A percentile compares a stretch with the other conserved stretches of the same genome.
Conservation (phyloP, 2,888 invertebrate species). For the Thera obeliscata region DNA sequence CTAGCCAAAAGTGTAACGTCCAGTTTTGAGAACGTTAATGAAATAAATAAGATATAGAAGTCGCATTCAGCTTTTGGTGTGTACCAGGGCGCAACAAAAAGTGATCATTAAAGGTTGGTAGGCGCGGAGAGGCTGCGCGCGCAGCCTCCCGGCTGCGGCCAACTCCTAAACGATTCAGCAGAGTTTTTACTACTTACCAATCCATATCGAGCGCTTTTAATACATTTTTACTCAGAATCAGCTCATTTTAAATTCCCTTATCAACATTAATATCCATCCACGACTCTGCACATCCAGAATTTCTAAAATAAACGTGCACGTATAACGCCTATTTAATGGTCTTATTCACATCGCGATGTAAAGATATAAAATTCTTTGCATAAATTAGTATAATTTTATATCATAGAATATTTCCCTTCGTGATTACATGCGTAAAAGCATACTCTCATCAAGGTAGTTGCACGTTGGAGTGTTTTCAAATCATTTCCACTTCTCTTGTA, state of each 20-base stretch:
- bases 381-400: conserved; percentile 45
- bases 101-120: conserved; percentile 80
- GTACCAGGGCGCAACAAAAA: conserved; percentile 71
- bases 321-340: conserved; percentile 36
- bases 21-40: too few species aligned
- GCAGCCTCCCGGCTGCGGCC: conserved; percentile 65
- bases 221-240: conserved; percentile 69
- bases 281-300: conserved; percentile 30
- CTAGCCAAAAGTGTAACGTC: too few species aligned
- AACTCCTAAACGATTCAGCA: conserved; percentile 72
- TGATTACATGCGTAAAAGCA: conserved; percentile 37
- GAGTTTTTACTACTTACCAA: conserved; percentile 78
- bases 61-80: conserved; percentile 52
- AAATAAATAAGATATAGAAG: conserved; percentile 23
- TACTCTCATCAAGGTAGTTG: conserved; percentile 35
- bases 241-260: conserved; percentile 54
- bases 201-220: conserved; percentile 74
- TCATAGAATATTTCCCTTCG: conserved; percentile 36
- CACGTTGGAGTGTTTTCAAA: conserved; percentile 32
- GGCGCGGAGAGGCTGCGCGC: conserved; percentile 67
- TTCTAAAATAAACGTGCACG: conserved; percentile 41
- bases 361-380: conserved; percentile 44
- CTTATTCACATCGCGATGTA: conserved; percentile 39
- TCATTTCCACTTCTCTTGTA: conserved; percentile 8
- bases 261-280: conserved; percentile 41